Percentiles rank a stretch among this genome's conserved stretches.
Evolutionary conservation across 2,113 vertebrate species (phyloP).

Genomic region (Cephalopholis sonnerati): DNA sequence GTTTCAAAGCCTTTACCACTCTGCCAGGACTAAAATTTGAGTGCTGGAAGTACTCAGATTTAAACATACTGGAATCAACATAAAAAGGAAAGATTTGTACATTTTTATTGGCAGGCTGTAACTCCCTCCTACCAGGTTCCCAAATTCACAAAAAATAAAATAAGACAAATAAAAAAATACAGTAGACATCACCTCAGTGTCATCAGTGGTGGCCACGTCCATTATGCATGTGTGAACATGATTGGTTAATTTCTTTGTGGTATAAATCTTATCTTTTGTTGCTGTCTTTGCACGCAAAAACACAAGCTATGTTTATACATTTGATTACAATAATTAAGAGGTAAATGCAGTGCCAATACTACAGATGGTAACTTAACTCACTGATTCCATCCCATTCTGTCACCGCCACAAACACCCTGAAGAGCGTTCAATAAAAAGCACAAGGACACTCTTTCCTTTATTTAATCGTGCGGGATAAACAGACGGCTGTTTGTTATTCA

Average conservation of each 20-base stretch:
- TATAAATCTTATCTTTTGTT: background rate
- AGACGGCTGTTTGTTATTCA: slow-evolving; percentile 79
- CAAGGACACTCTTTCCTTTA: slow-evolving; percentile 65
- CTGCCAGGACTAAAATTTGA: background rate
- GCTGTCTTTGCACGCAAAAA: background rate
- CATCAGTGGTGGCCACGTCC: no score
- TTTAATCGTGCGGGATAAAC: slow-evolving; percentile 66
- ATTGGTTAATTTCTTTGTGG: background rate
- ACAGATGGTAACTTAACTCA: slow-evolving; percentile 34
- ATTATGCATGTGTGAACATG: background rate
- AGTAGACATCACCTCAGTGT: background rate
- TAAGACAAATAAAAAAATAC: background rate
- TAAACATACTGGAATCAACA: background rate
- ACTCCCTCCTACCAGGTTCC: no score
- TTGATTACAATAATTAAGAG: slow-evolving; percentile 14
- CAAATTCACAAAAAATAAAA: background rate
- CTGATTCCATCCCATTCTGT: slow-evolving; percentile 28
- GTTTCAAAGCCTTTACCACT: background rate
- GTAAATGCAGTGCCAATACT: background rate
- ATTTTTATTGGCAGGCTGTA: no score
- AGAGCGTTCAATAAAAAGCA: slow-evolving; percentile 46
- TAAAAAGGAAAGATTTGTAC: background rate
- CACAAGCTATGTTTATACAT: background rate
- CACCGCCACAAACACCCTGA: slow-evolving; percentile 27
- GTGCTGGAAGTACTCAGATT: background rate